Evolutionary conservation across 2,113 vertebrate genomes (phyloP), one percentile per base, ranked within the genome.

Genomic region (Drymodes brunneopygia): DNA sequence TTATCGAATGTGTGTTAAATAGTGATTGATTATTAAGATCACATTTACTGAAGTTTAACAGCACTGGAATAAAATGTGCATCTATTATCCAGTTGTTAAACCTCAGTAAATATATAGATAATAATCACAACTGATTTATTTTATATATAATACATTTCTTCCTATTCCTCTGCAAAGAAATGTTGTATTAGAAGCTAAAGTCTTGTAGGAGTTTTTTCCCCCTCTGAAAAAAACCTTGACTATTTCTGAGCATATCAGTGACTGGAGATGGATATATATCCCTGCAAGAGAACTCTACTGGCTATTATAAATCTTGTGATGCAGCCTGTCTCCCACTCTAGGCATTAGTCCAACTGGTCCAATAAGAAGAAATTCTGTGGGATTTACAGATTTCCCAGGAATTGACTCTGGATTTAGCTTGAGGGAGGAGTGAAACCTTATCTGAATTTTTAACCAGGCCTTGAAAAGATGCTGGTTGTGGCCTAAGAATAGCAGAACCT

Each of bases 11-110:
- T 45, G 50, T 94, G 67, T 75, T 86, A 94, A 95, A 95, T 83
- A 81, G 85, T 83, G 92, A 94, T 94, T 75, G 85, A 94, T 95
- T 95, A 92, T 90, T 86, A 93, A 88, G 77, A 81, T 87, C 77
- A 62, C 80, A 62, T 85, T 88, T 86, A 70, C 90, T 71, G 81
- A 90, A 65, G 38, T 87, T 95, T 95, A 95, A 93, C 86, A 93
- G 56, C 60, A 17, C 18, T 65, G 60, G 90, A 78, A 75, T 93
- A 91, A 97, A 95, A 89, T 51, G 50, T 83, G 35, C 70, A 64
- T 75, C 75, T 91, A 94, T 88, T 91, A 90, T 51, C 36, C 57
- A 82, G 85, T 81, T 94, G 80, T 89, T 96, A 96, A 95, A 84
- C 47, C 54, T 88, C 54, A 77, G 62, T 92, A 92, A 94, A 94